Conservation (phyloP, 2,113 vertebrate genomes). For the Sprattus sprattus region DNA sequence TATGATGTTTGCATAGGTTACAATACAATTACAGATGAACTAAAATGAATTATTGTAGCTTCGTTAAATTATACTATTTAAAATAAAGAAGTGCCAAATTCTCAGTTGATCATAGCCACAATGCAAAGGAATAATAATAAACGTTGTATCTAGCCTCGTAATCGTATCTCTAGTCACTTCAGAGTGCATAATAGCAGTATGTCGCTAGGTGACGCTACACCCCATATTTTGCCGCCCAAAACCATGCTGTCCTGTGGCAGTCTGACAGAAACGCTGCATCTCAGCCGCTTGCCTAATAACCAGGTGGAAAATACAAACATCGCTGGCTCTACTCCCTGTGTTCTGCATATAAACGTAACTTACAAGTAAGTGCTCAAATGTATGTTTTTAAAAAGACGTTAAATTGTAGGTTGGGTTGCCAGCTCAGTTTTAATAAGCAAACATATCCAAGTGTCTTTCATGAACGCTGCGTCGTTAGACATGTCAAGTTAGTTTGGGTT, state of each 20-base stretch:
- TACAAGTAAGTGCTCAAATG: not conserved
- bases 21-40: too few relatives aligned
- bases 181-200: not conserved
- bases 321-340: not conserved
- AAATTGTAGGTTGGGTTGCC: not conserved
- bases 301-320: conserved; percentile 5
- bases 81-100: too few relatives aligned
- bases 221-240: not conserved
- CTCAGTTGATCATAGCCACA: too few relatives aligned
- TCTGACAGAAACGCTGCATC: not conserved
- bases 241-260: conserved; percentile 1
- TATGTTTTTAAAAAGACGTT: not conserved
- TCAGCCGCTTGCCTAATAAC: not conserved
- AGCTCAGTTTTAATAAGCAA: not conserved
- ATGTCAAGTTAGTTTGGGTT: conserved; percentile 11
- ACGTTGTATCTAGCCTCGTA: too few relatives aligned
- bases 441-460: not conserved
- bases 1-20: too few relatives aligned
- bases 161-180: not conserved
- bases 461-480: not conserved
- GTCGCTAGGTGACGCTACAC: not conserved
- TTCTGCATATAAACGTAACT: not conserved
- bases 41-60: too few relatives aligned
- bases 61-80: too few relatives aligned
- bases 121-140: too few relatives aligned